Evolutionary conservation across 2,797 vertebrate genomes (phyloP), one percentile per base, ranked within the genome.

Genomic region (Myotis pilosus): DNA sequence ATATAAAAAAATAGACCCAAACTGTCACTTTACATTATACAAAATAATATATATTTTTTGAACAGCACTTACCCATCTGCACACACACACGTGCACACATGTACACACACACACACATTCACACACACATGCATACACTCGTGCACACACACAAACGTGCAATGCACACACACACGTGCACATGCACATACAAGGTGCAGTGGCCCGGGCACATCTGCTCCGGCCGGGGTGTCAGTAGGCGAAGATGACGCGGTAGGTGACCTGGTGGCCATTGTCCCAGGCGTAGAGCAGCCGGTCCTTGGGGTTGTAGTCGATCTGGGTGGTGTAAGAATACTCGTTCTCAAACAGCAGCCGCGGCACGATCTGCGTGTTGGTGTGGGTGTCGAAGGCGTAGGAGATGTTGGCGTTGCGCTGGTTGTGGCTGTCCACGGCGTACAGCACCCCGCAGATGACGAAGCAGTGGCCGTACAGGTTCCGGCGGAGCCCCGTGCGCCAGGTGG

Each of bases 211-310:
- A 8, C 25, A 8, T 0, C 20, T 5, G 17, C 25, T 16, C 78
- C 1, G 55, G 41, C 80, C 19, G 28, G 25, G 25, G 8, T 16
- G 98, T 98, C 98, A 99, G 95, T 99, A 99, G 95, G 99, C 99
- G 93, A 99, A 99, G 96, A 99, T 99, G 86, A 99, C 98, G 0
- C 99, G 98, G 96, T 99, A 99, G 60, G 99, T 99, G 97, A 99
- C 99, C 97, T 99, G 99, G 96, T 99, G 99, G 95, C 99, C 99
- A 28, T 99, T 99, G 98, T 99, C 99, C 99, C 99, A 99, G 6
- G 99, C 99, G 0, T 99, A 99, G 83, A 99, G 97, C 94, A 99
- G 98, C 75, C 99, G 98, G 95, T 99, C 99, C 97, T 99, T 99
- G 92, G 99, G 99, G 97, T 99, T 99, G 97, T 99, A 99, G 98